Evolutionary conservation across 2,113 vertebrate genomes (phyloP).

Genomic region (Callipepla californica): DNA sequence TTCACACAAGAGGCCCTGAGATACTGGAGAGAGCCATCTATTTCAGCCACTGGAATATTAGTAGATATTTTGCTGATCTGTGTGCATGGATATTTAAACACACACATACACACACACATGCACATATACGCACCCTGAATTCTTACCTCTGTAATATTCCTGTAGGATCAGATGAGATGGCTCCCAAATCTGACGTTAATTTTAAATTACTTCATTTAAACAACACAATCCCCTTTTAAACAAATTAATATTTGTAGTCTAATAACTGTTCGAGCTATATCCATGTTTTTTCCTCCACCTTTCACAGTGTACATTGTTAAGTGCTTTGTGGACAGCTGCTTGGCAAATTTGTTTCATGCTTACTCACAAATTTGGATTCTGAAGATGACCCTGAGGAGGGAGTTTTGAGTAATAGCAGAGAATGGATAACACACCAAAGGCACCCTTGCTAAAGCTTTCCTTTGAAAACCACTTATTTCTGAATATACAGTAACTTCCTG

Average conservation of each 20-base stretch:
- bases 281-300: not conserved
- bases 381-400: slow-evolving; percentile 10
- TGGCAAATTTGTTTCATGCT: slow-evolving; percentile 32
- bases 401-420: not conserved
- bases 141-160: not conserved
- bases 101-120: not conserved
- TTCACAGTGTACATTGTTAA: not conserved
- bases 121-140: not conserved
- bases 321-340: not conserved
- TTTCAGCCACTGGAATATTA: not conserved
- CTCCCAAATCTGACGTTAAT: not conserved
- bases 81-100: too few species aligned
- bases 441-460: not conserved
- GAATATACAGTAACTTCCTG: not conserved
- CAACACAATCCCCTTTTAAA: not conserved
- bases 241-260: not conserved
- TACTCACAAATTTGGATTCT: slow-evolving; percentile 34
- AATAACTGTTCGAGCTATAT: not conserved
- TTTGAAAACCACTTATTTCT: not conserved
- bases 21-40: slow-evolving; percentile 1
- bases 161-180: not conserved
- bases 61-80: not conserved
- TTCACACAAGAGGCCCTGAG: not conserved
- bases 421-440: not conserved
- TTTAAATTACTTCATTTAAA: not conserved